Percentiles rank a stretch among this genome's conserved stretches.
phyloP scores from a whole-genome alignment of 2,888 invertebrate genomes.

The Rhodophaea formosa region DNA sequence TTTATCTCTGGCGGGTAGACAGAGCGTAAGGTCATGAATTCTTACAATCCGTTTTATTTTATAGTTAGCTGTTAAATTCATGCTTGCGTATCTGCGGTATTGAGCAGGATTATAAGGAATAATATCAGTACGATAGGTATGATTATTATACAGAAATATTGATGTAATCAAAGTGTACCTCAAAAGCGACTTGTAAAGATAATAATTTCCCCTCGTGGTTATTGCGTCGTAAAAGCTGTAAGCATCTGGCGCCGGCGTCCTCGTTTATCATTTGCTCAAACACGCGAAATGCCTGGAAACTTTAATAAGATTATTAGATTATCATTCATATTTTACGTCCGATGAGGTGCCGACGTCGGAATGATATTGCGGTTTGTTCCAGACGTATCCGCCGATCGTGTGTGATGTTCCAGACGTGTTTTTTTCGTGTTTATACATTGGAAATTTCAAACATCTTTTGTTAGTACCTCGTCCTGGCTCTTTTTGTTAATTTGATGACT shows the following conservation, averaged over 20 bases:
- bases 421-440: no score
- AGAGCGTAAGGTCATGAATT: no score
- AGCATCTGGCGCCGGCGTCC: conserved; percentile 10
- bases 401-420: background rate
- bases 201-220: background rate
- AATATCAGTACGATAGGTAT: no score
- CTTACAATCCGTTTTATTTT: no score
- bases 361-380: background rate
- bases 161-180: background rate
- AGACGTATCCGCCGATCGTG: background rate
- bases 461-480: no score
- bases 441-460: no score
- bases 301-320: conserved; percentile 3
- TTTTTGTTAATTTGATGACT: no score
- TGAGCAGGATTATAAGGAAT: no score
- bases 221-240: conserved; percentile 7
- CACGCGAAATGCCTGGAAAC: conserved; percentile 5
- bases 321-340: background rate
- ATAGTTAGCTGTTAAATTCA: no score
- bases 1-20: no score
- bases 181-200: background rate
- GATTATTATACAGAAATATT: background rate
- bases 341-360: conserved; percentile 1
- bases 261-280: conserved; percentile 9
- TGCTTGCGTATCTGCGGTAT: no score